Conservation (phyloP, 2,888 invertebrate genomes). For the Noctuana brunneofusca region DNA sequence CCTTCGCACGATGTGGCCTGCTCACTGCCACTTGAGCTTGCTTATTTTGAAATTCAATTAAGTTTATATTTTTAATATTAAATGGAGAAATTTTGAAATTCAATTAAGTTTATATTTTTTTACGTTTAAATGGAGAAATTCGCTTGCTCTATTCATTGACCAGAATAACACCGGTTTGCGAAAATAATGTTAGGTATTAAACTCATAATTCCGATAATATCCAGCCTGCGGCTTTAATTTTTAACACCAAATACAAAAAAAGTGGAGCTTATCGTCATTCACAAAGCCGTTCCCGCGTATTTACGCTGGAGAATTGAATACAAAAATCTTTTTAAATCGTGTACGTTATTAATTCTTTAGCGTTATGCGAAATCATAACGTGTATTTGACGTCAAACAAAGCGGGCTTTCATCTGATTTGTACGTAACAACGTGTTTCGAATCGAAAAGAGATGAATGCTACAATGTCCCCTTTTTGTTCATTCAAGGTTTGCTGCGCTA, state of each 20-base stretch:
- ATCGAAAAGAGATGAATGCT: constrained; percentile 25
- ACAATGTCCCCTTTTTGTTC: constrained; percentile 18
- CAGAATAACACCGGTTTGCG: neutral
- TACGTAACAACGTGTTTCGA: constrained; percentile 24
- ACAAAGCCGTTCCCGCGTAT: constrained; percentile 13
- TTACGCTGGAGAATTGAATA: constrained; percentile 17
- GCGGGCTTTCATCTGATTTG: constrained; percentile 29
- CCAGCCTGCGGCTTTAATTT: constrained; percentile 1
- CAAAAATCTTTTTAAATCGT: constrained; percentile 29
- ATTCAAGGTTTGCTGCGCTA: constrained; percentile 24
- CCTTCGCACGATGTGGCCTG: too few relatives aligned
- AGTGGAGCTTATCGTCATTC: neutral
- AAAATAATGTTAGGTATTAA: neutral
- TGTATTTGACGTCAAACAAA: constrained; percentile 33
- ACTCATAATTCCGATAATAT: neutral
- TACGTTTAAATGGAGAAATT: neutral
- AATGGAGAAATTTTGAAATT: too few relatives aligned
- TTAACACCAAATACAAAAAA: neutral
- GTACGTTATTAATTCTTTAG: constrained; percentile 23
- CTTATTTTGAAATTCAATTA: too few relatives aligned
- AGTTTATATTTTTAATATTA: too few relatives aligned
- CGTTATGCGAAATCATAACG: constrained; percentile 31
- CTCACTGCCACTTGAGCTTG: too few relatives aligned
- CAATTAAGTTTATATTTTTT: too few relatives aligned
- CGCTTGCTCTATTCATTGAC: neutral